A percentile compares a stretch with the other conserved stretches of the same genome.
These are phyloP conservation scores for Stercorarius parasiticus DNA, from an alignment of 2,113 vertebrate species.

Conservation along the genomic window DNA sequence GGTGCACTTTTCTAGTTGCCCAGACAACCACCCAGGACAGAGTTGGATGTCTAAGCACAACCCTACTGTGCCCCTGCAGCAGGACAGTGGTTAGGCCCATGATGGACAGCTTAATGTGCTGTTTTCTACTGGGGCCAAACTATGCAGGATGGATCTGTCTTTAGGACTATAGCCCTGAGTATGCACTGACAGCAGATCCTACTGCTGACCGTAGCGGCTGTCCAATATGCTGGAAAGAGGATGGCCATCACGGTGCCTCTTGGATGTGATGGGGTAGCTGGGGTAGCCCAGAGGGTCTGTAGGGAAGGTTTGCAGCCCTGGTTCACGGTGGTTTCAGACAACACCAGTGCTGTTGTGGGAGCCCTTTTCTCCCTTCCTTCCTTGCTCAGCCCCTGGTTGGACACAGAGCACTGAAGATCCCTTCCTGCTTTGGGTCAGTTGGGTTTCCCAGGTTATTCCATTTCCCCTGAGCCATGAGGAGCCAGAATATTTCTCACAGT, in stretches of 20 bases:
- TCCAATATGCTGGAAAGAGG: not conserved
- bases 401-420: not conserved
- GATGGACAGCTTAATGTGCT: not conserved
- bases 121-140: not conserved
- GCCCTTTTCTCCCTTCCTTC: not conserved
- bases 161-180: not conserved
- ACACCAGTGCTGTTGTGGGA: not conserved
- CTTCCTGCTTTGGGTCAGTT: not conserved
- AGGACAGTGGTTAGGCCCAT: not conserved
- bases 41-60: not conserved
- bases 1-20: not conserved
- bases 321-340: not conserved
- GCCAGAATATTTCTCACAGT: not conserved
- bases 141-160: not conserved
- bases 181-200: not conserved
- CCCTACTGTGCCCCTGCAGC: not conserved
- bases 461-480: not conserved
- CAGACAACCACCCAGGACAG: not conserved
- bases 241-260: fast-evolving
- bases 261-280: not conserved
- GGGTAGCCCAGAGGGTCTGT: not conserved
- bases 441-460: not conserved
- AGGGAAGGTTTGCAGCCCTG: not conserved
- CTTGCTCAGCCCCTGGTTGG: not conserved
- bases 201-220: not conserved